Base-by-base conservation (phyloP, 23 tunicate genomes). In the Clavelina lepadiformis region DNA sequence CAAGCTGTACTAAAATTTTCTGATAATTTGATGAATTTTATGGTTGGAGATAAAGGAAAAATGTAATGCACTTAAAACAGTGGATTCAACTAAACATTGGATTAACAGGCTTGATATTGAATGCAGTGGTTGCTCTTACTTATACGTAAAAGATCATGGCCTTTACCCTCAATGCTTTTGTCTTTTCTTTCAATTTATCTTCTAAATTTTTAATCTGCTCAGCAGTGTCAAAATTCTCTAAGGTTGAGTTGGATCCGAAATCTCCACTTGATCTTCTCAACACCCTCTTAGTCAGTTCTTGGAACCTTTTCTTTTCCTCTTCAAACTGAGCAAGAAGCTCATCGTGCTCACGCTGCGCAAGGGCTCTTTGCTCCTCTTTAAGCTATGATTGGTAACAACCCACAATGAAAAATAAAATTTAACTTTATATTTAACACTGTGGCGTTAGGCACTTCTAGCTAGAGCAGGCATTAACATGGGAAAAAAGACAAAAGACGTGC, bases 271-370 rank as follows among this genome's bases (percentile, higher is more conserved):
- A 29, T n/a, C 74, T 76, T 20, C 60, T 69, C 69, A 67, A 49
- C 63, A 76, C 58, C 15, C 65, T 63, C 19, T 61, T 51, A 0
- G 79, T 67, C 63, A 89, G 26, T 38, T 84, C 71, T 23, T 71
- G 61, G 52, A 81, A 89, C 31, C 73, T 63, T 32, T 26, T 46
- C 38, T 89, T 89, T 49, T 89, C 97, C 25, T 72, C 86, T 6
- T 81, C 75, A 37, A 68, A 75, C 62, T 69, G 75, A 5, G 38
- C 45, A 29, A 29, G 53, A 20, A 81, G 57, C 47, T 75, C 79
- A 44, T 89, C 97, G 0, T 78, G 74, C 26, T 89, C 83, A 46
- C 33, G 38, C 13, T 64, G 8, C 5, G 72, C 69, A 37, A 60
- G 44, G 28, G 56, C 28, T 23, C 74, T 22, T 54, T 86, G 74